phyloP scores from a whole-genome alignment of 2,113 vertebrate genomes.

The Orientallactaga bullata region DNA sequence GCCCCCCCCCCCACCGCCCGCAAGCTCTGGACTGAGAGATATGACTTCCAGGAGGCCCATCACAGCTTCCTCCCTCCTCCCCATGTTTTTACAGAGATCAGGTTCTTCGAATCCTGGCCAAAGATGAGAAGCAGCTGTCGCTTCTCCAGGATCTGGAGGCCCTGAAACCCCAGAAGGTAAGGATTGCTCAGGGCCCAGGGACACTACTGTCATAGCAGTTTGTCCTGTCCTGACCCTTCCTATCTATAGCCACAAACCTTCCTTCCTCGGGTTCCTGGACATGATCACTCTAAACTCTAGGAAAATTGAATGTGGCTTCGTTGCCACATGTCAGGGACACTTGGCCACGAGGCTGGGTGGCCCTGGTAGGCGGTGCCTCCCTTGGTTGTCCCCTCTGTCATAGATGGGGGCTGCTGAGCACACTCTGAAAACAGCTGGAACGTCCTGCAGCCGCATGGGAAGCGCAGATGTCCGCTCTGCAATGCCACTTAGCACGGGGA shows the following conservation, averaged over 20 bases:
- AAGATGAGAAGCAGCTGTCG: conserved; percentile 86
- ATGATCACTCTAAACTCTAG: background rate
- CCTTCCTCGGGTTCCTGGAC: background rate
- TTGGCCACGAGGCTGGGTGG: background rate
- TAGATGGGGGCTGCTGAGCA: background rate
- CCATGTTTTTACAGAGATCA: conserved; percentile 90
- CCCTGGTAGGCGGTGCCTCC: background rate
- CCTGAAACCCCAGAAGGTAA: conserved; percentile 88
- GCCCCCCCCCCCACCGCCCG: background rate
- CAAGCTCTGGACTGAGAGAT: background rate
- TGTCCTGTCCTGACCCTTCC: too few relatives aligned
- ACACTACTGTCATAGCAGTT: rapidly evolving
- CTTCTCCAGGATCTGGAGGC: conserved; percentile 87
- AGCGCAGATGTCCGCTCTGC: background rate
- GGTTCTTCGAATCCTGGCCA: conserved; percentile 90
- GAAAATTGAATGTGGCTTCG: background rate
- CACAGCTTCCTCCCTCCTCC: background rate
- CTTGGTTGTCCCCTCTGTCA: background rate
- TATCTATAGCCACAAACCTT: background rate
- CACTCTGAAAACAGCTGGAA: background rate
- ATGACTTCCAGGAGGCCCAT: background rate
- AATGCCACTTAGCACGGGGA: rapidly evolving
- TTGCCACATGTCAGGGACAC: background rate
- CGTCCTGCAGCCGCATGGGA: background rate
- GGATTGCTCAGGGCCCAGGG: conserved; percentile 4